A percentile compares a stretch with the other conserved stretches of the same genome.
phyloP scores from a whole-genome alignment of 2,113 vertebrate genomes.

The Aphyosemion australe region DNA sequence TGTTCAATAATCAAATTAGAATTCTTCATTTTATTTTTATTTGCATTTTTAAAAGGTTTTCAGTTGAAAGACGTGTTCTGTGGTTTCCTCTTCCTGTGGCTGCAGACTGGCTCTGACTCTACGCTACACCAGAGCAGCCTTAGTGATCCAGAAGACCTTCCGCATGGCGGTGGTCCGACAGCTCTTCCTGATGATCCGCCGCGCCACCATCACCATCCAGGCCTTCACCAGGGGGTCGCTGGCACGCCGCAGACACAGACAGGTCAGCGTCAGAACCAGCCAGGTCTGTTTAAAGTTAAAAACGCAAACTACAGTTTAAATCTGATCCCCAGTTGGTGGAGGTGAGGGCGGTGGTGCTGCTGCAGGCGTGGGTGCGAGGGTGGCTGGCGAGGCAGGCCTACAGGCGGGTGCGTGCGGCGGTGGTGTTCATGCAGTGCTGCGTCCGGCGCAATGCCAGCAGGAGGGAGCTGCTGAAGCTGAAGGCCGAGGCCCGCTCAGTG shows the following conservation, averaged over 20 bases:
- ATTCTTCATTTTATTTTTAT: not conserved
- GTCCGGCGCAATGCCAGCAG: constrained; percentile 69
- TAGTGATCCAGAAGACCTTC: constrained; percentile 78
- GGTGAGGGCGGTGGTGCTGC: constrained; percentile 63
- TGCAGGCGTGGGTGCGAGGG: constrained; percentile 76
- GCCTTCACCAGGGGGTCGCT: constrained; percentile 75
- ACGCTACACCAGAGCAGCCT: constrained; percentile 67
- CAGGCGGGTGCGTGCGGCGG: constrained; percentile 39
- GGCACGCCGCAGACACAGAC: constrained; percentile 55
- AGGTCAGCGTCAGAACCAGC: constrained; percentile 45
- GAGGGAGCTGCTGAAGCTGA: constrained; percentile 71
- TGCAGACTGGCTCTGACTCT: constrained; percentile 66
- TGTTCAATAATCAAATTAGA: not conserved
- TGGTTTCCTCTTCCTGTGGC: not conserved
- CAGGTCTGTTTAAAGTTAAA: not conserved
- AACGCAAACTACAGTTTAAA: not conserved
- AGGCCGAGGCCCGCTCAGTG: constrained; percentile 70
- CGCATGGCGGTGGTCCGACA: constrained; percentile 71
- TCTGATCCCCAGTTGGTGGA: constrained; percentile 61
- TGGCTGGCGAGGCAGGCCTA: constrained; percentile 74
- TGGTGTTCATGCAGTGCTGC: constrained; percentile 80
- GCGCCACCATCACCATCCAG: constrained; percentile 77
- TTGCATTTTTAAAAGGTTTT: not conserved
- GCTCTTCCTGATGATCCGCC: constrained; percentile 55
- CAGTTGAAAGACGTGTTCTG: not conserved